Conservation (phyloP, 2,797 vertebrate species). For the Phrynocephalus vlangalii region DNA sequence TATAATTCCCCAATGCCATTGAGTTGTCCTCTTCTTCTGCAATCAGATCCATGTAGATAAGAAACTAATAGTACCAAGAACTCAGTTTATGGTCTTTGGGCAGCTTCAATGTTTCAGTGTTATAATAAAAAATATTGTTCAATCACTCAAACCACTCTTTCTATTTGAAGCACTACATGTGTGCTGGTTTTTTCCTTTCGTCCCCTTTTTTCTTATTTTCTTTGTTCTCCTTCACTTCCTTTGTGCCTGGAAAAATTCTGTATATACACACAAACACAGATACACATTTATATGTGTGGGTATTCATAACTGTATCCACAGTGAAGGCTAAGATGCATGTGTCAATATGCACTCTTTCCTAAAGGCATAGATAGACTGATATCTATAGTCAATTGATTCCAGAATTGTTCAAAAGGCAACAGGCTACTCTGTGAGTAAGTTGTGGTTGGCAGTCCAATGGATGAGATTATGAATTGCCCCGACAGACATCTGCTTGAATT, state of each 20-base stretch:
- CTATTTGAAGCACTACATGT: too few species aligned
- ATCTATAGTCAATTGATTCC: neutral
- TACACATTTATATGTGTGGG: neutral
- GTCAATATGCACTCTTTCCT: neutral
- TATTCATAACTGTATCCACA: neutral
- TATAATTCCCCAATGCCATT: neutral
- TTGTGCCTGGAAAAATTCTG: too few species aligned
- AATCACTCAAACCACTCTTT: too few species aligned
- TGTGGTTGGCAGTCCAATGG: neutral
- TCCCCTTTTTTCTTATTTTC: too few species aligned
- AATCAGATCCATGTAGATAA: neutral
- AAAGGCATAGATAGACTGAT: neutral
- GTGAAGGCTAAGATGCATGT: neutral
- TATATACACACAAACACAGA: too few species aligned
- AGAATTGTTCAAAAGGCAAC: neutral
- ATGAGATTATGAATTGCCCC: neutral
- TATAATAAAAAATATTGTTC: too few species aligned
- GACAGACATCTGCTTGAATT: constrained; percentile 20
- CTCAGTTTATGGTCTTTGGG: neutral
- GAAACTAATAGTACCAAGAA: neutral
- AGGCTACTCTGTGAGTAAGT: neutral
- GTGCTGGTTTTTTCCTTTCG: too few species aligned
- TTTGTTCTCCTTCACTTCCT: too few species aligned
- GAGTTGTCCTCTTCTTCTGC: neutral
- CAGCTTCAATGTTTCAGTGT: too few species aligned